These are phyloP conservation scores for Parazoanthus swiftii DNA, from an alignment of 92 coral and sea anemone species.

Conservation along the genomic window DNA sequence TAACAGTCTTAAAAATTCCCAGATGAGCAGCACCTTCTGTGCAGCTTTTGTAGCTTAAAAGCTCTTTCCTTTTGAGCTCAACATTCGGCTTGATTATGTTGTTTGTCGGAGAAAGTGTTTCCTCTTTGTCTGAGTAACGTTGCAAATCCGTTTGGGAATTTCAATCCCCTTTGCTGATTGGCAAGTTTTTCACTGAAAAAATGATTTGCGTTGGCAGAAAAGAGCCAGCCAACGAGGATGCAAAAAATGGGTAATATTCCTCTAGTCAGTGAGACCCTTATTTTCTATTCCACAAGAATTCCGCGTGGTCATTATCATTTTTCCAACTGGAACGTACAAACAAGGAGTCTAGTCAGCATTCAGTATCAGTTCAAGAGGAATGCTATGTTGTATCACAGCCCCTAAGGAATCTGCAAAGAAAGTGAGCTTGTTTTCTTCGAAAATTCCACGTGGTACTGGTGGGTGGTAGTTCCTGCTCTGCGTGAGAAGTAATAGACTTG, in stretches of 20 bases:
- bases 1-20: too few relatives aligned
- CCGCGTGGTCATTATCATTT: conserved; percentile 62
- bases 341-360: conserved; percentile 62
- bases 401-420: too few relatives aligned
- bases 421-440: too few relatives aligned
- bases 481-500: background rate
- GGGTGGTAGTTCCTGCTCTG: too few relatives aligned
- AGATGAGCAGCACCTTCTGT: too few relatives aligned
- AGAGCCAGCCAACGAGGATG: conserved; percentile 44
- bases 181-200: conserved; percentile 60
- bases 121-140: too few relatives aligned
- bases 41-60: too few relatives aligned
- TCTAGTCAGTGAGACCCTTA: conserved; percentile 53
- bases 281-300: conserved; percentile 43
- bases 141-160: too few relatives aligned
- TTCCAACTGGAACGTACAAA: conserved; percentile 57
- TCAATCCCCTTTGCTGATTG: conserved; percentile 32
- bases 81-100: too few relatives aligned
- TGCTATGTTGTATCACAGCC: conserved; percentile 5
- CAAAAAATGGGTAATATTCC: conserved; percentile 53
- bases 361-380: conserved; percentile 52
- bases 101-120: too few relatives aligned
- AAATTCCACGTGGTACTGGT: too few relatives aligned
- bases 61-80: too few relatives aligned
- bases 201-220: conserved; percentile 61